Evolutionary conservation across 2,888 invertebrate species (phyloP).

Genomic region (Sarcophaga variegata): DNA sequence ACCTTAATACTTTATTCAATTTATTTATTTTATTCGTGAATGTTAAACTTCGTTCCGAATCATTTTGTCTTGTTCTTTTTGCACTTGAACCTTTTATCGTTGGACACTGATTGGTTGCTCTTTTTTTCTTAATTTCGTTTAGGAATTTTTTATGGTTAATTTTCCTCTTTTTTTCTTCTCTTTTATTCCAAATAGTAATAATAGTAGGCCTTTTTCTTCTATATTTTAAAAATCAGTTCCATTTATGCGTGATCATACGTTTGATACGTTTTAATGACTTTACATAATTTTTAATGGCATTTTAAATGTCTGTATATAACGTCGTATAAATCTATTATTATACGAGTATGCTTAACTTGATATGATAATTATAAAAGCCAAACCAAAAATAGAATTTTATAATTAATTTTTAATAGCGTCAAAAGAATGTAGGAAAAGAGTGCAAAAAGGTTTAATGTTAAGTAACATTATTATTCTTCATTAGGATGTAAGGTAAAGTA

Average conservation of each 20-base stretch:
- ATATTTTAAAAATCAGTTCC: constrained; percentile 30
- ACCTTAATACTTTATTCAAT: background rate
- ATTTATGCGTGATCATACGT: constrained; percentile 47
- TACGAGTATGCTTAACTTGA: background rate
- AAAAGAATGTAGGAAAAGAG: background rate
- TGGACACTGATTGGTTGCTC: background rate
- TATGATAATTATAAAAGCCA: constrained; percentile 42
- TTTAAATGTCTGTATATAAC: constrained; percentile 43
- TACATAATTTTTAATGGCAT: constrained; percentile 50
- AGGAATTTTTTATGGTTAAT: constrained; percentile 29
- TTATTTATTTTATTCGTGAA: constrained; percentile 9
- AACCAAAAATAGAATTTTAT: background rate
- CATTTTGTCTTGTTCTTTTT: constrained; percentile 24
- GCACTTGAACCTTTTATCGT: constrained; percentile 42
- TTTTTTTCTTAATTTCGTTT: constrained; percentile 23
- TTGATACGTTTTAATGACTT: constrained; percentile 59
- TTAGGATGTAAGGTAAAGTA: background rate
- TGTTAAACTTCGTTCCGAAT: constrained; percentile 8
- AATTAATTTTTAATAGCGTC: constrained; percentile 40
- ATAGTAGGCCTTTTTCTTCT: constrained; percentile 8
- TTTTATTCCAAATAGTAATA: constrained; percentile 7
- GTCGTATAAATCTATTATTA: constrained; percentile 9
- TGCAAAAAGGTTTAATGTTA: background rate
- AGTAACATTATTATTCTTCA: background rate
- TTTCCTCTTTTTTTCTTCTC: constrained; percentile 2